Base-by-base conservation (phyloP, 2,797 vertebrate genomes). In the Melanogrammus aeglefinus region DNA sequence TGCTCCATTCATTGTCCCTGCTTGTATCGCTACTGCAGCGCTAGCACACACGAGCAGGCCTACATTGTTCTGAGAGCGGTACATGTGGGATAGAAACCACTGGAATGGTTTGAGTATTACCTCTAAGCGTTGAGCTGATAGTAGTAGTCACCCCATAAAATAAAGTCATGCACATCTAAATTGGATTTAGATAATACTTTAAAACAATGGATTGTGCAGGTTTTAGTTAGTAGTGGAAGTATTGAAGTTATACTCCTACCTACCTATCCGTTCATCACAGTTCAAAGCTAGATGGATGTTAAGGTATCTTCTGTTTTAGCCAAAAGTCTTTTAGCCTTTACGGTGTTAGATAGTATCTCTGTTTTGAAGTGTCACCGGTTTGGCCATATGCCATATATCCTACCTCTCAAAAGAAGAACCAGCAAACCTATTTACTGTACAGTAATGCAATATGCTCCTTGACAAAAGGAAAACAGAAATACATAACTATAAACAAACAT, bases 21-120 rank as follows among this genome's bases (percentile, higher is more conserved):
- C 84, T 87, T 91, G 83, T 91, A 90, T 89, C 71, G 83, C 88
- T 86, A 94, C 78, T 94, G 92, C 92, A 86, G 91, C 92, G 84
- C 87, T 91, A 80, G 92, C 92, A 93, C 86, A 86, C 89, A 57
- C 82, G 73, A 80, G 69, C 79, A 79, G 69, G 79, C 81, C 82
- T 75, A 86, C 88, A 92, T 93, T 93, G 91, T 94, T 80, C 81
- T 69, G 24, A 6, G 24, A 88, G 76, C 44, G 82, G 83, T 87
- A 83, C 86, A 88, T 77, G 80, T 80, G 84, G 79, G 74, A 85
- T 82, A 85, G 93, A 95, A 94, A 82, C 76, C 66, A 10, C 93
- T 91, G 83, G 93, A 93, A 92, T 74, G 5, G 35, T 77, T 82
- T 70, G 27, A 29, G 72, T 13, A 63, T 13, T 18, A 76, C 76